Percentiles rank a stretch among this genome's conserved stretches.
Conservation (phyloP, 2,113 vertebrate genomes). For the Gasterosteus nipponicus region DNA sequence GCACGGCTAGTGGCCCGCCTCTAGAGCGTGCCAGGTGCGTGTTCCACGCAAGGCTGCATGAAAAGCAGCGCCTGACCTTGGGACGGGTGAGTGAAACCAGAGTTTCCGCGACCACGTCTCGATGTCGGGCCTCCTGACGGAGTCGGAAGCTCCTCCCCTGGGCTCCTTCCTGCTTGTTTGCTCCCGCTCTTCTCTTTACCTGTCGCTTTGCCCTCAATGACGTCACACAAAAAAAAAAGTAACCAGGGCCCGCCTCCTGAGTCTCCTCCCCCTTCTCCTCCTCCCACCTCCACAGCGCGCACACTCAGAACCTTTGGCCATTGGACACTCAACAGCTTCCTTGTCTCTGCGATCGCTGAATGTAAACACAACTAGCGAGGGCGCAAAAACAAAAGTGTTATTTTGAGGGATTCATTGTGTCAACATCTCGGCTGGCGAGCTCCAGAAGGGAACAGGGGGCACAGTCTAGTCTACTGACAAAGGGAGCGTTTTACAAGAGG, state of each 20-base stretch:
- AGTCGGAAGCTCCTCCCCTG: slow-evolving; percentile 45
- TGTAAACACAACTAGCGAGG: slow-evolving; percentile 82
- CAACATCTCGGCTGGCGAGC: slow-evolving; percentile 69
- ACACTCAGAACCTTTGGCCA: slow-evolving; percentile 56
- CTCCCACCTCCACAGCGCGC: slow-evolving; percentile 34
- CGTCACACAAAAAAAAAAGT: slow-evolving; percentile 40
- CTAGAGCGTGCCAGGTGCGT: slow-evolving; percentile 66
- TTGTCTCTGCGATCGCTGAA: slow-evolving; percentile 79
- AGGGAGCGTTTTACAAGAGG: slow-evolving; percentile 57
- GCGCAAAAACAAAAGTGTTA: slow-evolving; percentile 83
- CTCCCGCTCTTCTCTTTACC: slow-evolving; percentile 38
- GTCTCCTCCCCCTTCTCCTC: slow-evolving; percentile 34
- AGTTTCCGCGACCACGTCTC: slow-evolving; percentile 49
- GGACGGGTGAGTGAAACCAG: slow-evolving; percentile 58
- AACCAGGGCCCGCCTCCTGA: slow-evolving; percentile 29
- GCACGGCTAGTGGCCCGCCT: slow-evolving; percentile 48
- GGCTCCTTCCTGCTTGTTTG: slow-evolving; percentile 38
- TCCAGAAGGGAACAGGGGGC: slow-evolving; percentile 58
- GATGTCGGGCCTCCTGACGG: slow-evolving; percentile 55
- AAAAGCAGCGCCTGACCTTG: slow-evolving; percentile 72
- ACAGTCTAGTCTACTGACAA: slow-evolving; percentile 79
- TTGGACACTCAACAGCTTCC: slow-evolving; percentile 67
- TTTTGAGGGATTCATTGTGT: slow-evolving; percentile 80
- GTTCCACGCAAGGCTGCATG: slow-evolving; percentile 57
- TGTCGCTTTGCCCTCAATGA: slow-evolving; percentile 39